Percentiles rank a stretch among this genome's conserved stretches.
phyloP scores from a whole-genome alignment of 2,888 invertebrate genomes.

The Pilophorus perplexus region DNA sequence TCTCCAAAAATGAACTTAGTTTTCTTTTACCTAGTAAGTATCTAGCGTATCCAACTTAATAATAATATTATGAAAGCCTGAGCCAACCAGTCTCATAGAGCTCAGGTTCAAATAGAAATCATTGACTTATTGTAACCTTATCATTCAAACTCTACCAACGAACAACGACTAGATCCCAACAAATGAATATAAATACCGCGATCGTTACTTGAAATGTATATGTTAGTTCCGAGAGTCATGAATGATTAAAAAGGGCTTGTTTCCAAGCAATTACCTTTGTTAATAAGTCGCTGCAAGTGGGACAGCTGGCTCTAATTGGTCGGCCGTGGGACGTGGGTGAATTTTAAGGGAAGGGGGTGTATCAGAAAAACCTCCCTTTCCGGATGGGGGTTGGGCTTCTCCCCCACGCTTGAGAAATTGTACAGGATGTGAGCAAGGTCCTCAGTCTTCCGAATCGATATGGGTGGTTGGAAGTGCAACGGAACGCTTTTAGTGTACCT shows the following conservation, averaged over 20 bases:
- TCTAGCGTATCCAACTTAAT: no score
- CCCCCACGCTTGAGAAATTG: constrained; percentile 8
- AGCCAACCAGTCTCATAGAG: no score
- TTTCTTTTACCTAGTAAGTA: no score
- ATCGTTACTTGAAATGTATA: constrained; percentile 18
- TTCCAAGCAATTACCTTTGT: constrained; percentile 25
- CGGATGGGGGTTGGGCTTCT: constrained; percentile 24
- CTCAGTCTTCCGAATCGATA: constrained; percentile 4
- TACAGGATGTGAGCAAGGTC: constrained; percentile 16
- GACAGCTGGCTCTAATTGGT: constrained; percentile 30
- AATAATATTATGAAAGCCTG: no score
- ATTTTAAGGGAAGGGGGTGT: not conserved
- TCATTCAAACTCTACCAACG: no score
- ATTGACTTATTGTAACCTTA: no score
- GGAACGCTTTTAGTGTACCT: constrained; percentile 6
- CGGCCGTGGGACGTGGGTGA: not conserved
- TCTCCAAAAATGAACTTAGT: no score
- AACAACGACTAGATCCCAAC: not conserved
- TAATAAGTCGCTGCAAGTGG: constrained; percentile 4
- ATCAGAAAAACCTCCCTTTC: constrained; percentile 21
- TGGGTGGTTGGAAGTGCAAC: constrained; percentile 18
- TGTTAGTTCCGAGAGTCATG: constrained; percentile 10
- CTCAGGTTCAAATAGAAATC: no score
- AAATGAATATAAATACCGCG: constrained; percentile 1
- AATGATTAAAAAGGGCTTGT: constrained; percentile 26